These are phyloP conservation scores for Papilio aristodemus DNA, from an alignment of 1,140 invertebrate species.

Conservation along the genomic window DNA sequence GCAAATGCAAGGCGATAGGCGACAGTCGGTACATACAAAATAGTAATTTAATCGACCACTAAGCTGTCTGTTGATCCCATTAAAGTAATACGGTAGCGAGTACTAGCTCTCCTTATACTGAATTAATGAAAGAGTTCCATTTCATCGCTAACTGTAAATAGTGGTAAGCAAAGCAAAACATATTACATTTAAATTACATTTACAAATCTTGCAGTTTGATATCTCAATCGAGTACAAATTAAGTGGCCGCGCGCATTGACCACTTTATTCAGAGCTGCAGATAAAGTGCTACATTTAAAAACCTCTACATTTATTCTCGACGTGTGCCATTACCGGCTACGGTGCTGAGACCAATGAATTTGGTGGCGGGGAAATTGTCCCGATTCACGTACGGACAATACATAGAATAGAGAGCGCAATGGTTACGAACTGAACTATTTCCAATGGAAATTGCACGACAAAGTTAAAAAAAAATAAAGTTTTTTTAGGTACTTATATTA, in stretches of 20 bases:
- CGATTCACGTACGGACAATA: constrained; percentile 29
- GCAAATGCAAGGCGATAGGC: too few species aligned
- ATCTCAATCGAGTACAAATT: constrained; percentile 18
- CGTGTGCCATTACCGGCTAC: constrained; percentile 2
- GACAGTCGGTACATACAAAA: background rate
- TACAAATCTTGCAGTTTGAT: constrained; percentile 15
- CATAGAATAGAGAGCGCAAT: constrained; percentile 20
- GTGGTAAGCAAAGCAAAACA: background rate
- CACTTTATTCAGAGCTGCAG: constrained; percentile 9
- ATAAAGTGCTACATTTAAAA: constrained; percentile 20
- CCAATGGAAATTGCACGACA: background rate
- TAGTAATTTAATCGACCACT: background rate
- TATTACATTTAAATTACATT: constrained; percentile 20
- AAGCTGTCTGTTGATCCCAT: background rate
- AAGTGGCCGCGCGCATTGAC: background rate
- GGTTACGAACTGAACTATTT: constrained; percentile 2
- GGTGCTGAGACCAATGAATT: constrained; percentile 1
- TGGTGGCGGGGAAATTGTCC: constrained; percentile 13
- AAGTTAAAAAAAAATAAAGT: background rate
- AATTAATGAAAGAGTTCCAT: background rate
- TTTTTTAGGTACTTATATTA: background rate
- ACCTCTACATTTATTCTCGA: constrained; percentile 20
- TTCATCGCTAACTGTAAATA: background rate
- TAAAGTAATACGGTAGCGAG: background rate
- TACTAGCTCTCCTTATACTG: background rate